These are phyloP conservation scores for Sebastes trivittatus DNA, from an alignment of 2,797 vertebrate species.

Conservation along the genomic window DNA sequence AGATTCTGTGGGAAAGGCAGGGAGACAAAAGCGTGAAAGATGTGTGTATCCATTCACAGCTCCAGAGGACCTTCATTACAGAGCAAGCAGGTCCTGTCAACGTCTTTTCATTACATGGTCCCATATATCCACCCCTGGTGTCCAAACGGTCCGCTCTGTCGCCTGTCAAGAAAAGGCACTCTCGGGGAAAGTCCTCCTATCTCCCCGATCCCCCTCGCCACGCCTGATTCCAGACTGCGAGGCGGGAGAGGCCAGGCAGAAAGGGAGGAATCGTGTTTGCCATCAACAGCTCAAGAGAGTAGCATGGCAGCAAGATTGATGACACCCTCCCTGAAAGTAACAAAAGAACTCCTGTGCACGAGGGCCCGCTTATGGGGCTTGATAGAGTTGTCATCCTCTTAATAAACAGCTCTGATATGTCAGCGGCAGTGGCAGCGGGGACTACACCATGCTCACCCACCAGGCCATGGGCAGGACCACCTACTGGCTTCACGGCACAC, in stretches of 20 bases:
- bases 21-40: slow-evolving; percentile 76
- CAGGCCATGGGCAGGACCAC: slow-evolving; percentile 74
- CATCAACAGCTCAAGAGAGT: slow-evolving; percentile 90
- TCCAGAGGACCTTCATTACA: slow-evolving; percentile 81
- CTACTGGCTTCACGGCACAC: slow-evolving; percentile 58
- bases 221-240: slow-evolving; percentile 72
- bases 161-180: slow-evolving; percentile 79
- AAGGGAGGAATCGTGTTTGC: slow-evolving; percentile 83
- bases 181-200: slow-evolving; percentile 81
- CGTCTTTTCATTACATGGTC: slow-evolving; percentile 82
- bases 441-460: slow-evolving; percentile 76
- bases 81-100: slow-evolving; percentile 83
- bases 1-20: slow-evolving; percentile 73
- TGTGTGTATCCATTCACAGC: slow-evolving; percentile 77
- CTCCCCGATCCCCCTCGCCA: slow-evolving; percentile 71
- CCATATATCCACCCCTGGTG: slow-evolving; percentile 79
- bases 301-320: slow-evolving; percentile 92
- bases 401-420: slow-evolving; percentile 92
- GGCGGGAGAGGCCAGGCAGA: slow-evolving; percentile 80
- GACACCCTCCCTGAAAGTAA: slow-evolving; percentile 88
- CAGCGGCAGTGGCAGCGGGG: slow-evolving; percentile 77
- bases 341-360: slow-evolving; percentile 89
- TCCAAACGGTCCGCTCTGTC: slow-evolving; percentile 76
- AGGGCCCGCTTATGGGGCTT: slow-evolving; percentile 91
- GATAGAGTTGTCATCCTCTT: slow-evolving; percentile 96